Conservation (phyloP, 2,888 invertebrate genomes). For the Zygothrica quintamaculata region DNA sequence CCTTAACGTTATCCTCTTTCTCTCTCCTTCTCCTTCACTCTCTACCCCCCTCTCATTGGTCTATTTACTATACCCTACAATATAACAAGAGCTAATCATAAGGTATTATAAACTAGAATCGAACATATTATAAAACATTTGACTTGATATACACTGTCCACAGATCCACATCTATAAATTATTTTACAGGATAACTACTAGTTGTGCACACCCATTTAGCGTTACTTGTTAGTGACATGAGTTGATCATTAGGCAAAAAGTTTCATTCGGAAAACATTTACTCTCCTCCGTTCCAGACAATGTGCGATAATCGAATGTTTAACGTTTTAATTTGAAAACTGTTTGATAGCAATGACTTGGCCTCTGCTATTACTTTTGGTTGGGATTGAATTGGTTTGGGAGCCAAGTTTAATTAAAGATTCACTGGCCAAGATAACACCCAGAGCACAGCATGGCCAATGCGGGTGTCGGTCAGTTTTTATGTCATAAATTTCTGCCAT, state of each 20-base stretch:
- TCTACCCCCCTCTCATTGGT: conserved; percentile 4
- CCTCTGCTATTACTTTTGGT: too few species aligned
- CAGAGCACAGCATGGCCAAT: conserved; percentile 17
- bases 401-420: conserved; percentile 72
- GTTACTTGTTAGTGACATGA: conserved; percentile 56
- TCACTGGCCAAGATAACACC: conserved; percentile 45
- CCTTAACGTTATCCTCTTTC: conserved; percentile 19
- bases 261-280: conserved; percentile 18
- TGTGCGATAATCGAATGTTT: conserved; percentile 76
- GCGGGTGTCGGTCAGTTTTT: conserved; percentile 30
- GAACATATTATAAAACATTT: too few species aligned
- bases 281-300: conserved; percentile 32
- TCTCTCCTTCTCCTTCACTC: conserved; percentile 3
- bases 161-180: background rate
- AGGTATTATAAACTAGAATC: too few species aligned
- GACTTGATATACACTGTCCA: background rate
- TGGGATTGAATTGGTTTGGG: conserved; percentile 10
- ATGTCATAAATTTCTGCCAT: conserved; percentile 61
- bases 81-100: background rate
- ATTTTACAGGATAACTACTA: conserved; percentile 14
- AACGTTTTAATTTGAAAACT: conserved; percentile 71
- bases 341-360: conserved; percentile 12
- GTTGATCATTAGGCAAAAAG: conserved; percentile 71
- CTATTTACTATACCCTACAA: conserved; percentile 32
- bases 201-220: conserved; percentile 5